phyloP scores from a whole-genome alignment of 2,797 vertebrate genomes.

The Chaetodon trifasciatus region DNA sequence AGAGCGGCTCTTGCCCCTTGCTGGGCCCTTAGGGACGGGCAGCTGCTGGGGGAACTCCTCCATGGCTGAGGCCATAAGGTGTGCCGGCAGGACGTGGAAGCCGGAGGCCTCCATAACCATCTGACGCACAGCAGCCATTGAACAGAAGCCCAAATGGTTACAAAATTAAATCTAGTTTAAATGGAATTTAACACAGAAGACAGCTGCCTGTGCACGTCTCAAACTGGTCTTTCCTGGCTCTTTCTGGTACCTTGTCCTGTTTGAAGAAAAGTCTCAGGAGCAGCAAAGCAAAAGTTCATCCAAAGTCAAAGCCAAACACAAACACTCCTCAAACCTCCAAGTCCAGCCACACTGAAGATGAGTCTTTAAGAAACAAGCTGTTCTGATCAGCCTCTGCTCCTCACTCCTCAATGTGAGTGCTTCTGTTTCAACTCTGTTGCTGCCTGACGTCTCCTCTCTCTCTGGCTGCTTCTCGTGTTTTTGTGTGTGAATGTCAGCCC shows the following conservation, averaged over 20 bases:
- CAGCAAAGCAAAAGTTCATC: constrained; percentile 24
- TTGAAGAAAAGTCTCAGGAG: constrained; percentile 24
- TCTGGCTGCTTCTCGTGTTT: constrained; percentile 15
- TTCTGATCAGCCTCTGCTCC: constrained; percentile 21
- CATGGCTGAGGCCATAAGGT: constrained; percentile 88
- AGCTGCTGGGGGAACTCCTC: constrained; percentile 95
- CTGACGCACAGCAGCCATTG: constrained; percentile 89
- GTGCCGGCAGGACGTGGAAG: constrained; percentile 90
- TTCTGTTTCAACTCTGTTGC: constrained; percentile 34
- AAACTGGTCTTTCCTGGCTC: constrained; percentile 3
- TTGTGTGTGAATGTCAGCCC: constrained; percentile 51
- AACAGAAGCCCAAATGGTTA: constrained; percentile 1
- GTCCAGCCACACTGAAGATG: constrained; percentile 17
- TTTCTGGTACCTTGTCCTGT: constrained; percentile 20
- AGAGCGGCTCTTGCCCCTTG: constrained; percentile 87
- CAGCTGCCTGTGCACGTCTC: constrained; percentile 3
- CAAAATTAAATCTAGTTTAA: constrained; percentile 2
- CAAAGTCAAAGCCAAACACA: constrained; percentile 18
- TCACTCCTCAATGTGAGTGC: constrained; percentile 13
- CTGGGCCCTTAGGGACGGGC: constrained; percentile 86
- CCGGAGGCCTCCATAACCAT: constrained; percentile 86
- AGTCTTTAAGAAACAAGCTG: constrained; percentile 13
- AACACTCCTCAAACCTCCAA: constrained; percentile 25
- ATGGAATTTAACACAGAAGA: constrained; percentile 6
- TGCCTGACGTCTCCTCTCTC: constrained; percentile 19